Evolutionary conservation across 1,140 invertebrate species (phyloP).

Genomic region (Penaeus indicus): DNA sequence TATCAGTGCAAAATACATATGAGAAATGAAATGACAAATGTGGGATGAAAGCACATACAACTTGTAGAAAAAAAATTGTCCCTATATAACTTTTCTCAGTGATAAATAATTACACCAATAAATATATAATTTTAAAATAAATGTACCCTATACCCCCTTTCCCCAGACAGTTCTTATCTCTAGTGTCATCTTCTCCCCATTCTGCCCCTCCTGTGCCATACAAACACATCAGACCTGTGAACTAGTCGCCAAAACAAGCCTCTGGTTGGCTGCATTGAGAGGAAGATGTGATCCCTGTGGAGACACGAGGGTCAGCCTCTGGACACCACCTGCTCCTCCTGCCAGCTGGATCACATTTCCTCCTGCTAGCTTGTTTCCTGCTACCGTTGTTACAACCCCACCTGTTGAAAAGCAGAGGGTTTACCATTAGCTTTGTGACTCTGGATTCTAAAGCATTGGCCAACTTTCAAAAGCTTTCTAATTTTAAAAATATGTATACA

Average conservation of each 20-base stretch:
- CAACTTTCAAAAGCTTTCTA: neutral
- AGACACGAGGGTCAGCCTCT: conserved; percentile 49
- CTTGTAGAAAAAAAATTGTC: no score
- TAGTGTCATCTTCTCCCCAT: no score
- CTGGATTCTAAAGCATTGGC: neutral
- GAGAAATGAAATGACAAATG: no score
- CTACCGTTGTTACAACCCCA: conserved; percentile 50
- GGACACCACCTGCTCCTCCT: conserved; percentile 42
- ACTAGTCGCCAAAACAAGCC: conserved; percentile 6
- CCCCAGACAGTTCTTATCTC: no score
- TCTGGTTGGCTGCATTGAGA: conserved; percentile 13
- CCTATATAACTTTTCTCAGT: no score
- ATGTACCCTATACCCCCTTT: no score
- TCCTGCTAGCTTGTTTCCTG: conserved; percentile 48
- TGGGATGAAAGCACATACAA: no score
- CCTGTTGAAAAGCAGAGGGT: neutral
- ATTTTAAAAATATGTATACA: neutral
- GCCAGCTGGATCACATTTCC: conserved; percentile 53
- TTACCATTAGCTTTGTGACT: no score
- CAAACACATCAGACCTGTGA: conserved; percentile 3
- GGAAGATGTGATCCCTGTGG: conserved; percentile 45
- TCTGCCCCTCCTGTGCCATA: no score
- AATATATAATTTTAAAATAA: no score
- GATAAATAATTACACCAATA: no score
- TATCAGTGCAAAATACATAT: no score